phyloP scores from a whole-genome alignment of 1,140 invertebrate species.

The Panagrolaimus sp. region DNA sequence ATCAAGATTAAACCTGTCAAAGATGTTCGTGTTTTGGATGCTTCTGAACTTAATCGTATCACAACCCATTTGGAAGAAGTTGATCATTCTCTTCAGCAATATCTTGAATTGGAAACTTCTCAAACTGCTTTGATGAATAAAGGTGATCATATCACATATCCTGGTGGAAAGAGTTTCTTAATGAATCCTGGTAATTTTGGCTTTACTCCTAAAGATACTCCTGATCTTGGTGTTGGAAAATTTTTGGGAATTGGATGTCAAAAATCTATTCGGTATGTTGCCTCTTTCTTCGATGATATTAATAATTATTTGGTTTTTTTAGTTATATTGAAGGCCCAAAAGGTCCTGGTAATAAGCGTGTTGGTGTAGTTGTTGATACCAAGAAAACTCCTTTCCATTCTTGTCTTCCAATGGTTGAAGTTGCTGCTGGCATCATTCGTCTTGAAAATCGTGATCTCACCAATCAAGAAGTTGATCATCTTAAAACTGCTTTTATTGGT shows the following conservation, averaged over 20 bases:
- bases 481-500: not conserved
- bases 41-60: no score
- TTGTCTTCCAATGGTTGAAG: no score
- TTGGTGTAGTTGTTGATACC: not conserved
- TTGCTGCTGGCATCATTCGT: not conserved
- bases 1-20: no score
- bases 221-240: not conserved
- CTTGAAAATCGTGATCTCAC: not conserved
- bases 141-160: not conserved
- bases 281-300: no score
- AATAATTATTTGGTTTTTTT: no score
- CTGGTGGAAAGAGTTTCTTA: conserved; percentile 1
- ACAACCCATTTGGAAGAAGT: no score
- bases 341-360: conserved; percentile 1
- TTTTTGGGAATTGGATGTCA: not conserved
- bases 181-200: not conserved
- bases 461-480: conserved; percentile 3
- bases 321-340: not conserved
- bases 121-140: not conserved
- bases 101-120: not conserved
- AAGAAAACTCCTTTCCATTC: conserved; percentile 1
- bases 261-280: not conserved
- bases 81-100: not conserved
- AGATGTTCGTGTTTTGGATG: no score
- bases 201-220: not conserved